phyloP scores from a whole-genome alignment of 2,888 invertebrate genomes.

The Heliconius cydno region DNA sequence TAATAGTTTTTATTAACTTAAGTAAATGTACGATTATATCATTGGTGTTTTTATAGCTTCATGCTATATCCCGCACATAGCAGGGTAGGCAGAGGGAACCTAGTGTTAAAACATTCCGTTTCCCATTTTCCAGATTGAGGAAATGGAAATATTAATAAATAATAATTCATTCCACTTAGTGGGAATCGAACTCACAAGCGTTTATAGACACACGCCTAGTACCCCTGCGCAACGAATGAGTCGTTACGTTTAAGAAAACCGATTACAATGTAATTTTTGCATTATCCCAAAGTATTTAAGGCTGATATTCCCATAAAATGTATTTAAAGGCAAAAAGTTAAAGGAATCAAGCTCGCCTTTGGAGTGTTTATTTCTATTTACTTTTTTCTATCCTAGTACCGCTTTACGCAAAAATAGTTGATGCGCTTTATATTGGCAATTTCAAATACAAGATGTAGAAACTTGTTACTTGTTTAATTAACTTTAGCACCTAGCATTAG shows the following conservation, averaged over 20 bases:
- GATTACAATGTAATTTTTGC: conserved; percentile 40
- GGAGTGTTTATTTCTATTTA: conserved; percentile 61
- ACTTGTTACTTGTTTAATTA: conserved; percentile 43
- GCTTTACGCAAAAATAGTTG: conserved; percentile 52
- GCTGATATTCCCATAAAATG: conserved; percentile 40
- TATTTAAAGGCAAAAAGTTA: conserved; percentile 55
- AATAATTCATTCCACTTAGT: too few species aligned
- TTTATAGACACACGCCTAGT: too few species aligned
- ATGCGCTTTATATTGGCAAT: conserved; percentile 53
- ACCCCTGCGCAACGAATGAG: too few species aligned
- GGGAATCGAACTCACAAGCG: too few species aligned
- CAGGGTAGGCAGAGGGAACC: too few species aligned
- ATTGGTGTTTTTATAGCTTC: too few species aligned
- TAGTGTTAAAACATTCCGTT: too few species aligned
- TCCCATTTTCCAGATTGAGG: too few species aligned
- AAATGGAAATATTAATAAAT: too few species aligned
- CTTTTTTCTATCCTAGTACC: conserved; percentile 56
- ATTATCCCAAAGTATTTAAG: conserved; percentile 41
- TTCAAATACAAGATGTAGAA: conserved; percentile 43
- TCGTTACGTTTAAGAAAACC: too few species aligned
- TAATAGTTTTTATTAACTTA: background rate
- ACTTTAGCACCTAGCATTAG: conserved; percentile 36
- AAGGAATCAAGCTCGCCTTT: conserved; percentile 65
- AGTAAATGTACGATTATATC: too few species aligned
- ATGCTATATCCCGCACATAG: too few species aligned